Conservation (phyloP, 37 sponge, comb jelly and placozoan genomes). For the Dysidea cf. avara region DNA sequence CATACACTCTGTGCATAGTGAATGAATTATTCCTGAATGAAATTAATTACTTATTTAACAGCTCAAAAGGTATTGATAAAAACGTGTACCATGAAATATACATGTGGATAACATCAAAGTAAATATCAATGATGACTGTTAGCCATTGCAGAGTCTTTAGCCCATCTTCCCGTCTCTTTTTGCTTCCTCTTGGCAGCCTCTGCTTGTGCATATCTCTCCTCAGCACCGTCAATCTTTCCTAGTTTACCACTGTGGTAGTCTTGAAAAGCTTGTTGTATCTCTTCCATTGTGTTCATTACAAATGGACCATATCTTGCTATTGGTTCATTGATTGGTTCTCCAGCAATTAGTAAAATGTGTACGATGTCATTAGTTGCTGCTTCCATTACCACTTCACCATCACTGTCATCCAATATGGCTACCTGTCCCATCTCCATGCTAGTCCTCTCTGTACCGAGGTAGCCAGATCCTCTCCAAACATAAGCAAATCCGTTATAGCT, state of each 20-base stretch:
- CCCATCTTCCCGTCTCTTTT: neutral
- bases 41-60: too few relatives aligned
- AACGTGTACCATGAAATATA: too few relatives aligned
- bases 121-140: neutral
- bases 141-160: too few relatives aligned
- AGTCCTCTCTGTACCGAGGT: constrained; percentile 50
- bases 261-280: constrained; percentile 78
- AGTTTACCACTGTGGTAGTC: constrained; percentile 78
- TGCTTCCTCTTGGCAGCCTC: neutral
- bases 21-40: too few relatives aligned
- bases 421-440: constrained; percentile 62
- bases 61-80: too few relatives aligned
- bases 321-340: constrained; percentile 75
- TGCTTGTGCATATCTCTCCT: constrained; percentile 53
- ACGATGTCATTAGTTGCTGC: constrained; percentile 49
- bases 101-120: neutral
- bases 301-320: constrained; percentile 81
- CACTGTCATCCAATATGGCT: constrained; percentile 56
- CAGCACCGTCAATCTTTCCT: constrained; percentile 32
- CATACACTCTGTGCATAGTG: too few relatives aligned
- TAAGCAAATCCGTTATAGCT: constrained; percentile 75
- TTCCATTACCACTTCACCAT: constrained; percentile 35
- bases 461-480: constrained; percentile 70
- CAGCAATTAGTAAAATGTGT: constrained; percentile 71
- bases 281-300: constrained; percentile 92